phyloP scores from a whole-genome alignment of 2,888 invertebrate species.

The Sialis fuliginosa region DNA sequence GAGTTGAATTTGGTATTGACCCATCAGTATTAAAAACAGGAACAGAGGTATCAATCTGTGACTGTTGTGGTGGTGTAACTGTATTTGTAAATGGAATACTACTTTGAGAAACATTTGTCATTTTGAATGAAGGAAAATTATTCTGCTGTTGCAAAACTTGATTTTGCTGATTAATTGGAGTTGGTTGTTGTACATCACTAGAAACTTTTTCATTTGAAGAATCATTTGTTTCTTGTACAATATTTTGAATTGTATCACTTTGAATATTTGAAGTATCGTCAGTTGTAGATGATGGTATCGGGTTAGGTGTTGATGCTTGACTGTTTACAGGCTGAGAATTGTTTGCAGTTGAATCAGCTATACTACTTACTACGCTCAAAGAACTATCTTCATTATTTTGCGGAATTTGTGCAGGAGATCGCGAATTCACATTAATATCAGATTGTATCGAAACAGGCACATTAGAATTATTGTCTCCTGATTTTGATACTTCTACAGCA shows the following conservation, averaged over 20 bases:
- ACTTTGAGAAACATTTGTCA: not conserved
- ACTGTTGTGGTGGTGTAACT: not conserved
- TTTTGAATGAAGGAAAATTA: not conserved
- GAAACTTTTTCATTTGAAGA: not conserved
- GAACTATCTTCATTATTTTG: constrained; percentile 6
- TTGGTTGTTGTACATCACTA: not conserved
- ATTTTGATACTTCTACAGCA: constrained; percentile 16
- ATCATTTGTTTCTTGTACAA: not conserved
- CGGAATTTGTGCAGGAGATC: constrained; percentile 7
- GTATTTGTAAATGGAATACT: not conserved
- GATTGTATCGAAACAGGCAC: constrained; percentile 13
- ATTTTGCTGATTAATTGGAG: not conserved
- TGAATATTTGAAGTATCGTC: constrained; percentile 17
- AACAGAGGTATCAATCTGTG: constrained; percentile 4
- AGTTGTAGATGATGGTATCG: constrained; percentile 25
- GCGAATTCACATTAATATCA: constrained; percentile 9
- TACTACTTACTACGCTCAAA: constrained; percentile 24
- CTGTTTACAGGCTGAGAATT: not conserved
- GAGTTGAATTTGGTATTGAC: constrained; percentile 3
- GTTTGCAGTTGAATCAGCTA: constrained; percentile 17
- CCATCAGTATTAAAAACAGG: constrained; percentile 6
- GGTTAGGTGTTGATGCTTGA: constrained; percentile 17
- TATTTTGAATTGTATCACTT: not conserved
- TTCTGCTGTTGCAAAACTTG: not conserved
- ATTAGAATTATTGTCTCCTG: constrained; percentile 15